phyloP scores from a whole-genome alignment of 2,888 invertebrate genomes.

The Ecliptopera silaceata region DNA sequence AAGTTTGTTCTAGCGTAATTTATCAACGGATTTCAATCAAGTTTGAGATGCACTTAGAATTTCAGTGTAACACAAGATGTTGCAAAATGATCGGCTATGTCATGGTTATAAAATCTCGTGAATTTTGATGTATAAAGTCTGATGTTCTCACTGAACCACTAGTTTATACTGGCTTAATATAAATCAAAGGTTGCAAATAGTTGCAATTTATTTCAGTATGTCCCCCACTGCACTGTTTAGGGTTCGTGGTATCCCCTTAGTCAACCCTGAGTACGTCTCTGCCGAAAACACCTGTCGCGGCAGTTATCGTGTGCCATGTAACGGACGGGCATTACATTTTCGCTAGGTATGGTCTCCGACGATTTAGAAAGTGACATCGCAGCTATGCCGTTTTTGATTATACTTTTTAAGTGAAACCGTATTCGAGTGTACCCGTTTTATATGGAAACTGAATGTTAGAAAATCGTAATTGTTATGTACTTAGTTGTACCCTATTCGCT shows the following conservation, averaged over 20 bases:
- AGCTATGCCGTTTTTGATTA: constrained; percentile 30
- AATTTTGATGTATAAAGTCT: too few species aligned
- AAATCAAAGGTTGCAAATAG: too few species aligned
- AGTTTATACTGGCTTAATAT: too few species aligned
- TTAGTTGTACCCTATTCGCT: neutral
- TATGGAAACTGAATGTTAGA: constrained; percentile 12
- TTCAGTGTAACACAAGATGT: too few species aligned
- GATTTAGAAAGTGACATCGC: constrained; percentile 37
- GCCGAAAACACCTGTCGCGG: constrained; percentile 12
- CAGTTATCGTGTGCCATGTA: constrained; percentile 20
- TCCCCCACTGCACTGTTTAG: too few species aligned
- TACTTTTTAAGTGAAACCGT: constrained; percentile 32
- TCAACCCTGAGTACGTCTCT: neutral
- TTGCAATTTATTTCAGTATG: too few species aligned
- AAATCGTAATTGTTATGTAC: neutral
- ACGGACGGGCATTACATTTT: constrained; percentile 25
- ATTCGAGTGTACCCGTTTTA: constrained; percentile 13
- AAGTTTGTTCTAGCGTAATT: too few species aligned
- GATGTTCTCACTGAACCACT: too few species aligned
- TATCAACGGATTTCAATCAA: too few species aligned
- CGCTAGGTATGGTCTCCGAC: constrained; percentile 23
- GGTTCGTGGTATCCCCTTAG: neutral
- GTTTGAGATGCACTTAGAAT: too few species aligned
- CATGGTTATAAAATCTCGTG: too few species aligned
- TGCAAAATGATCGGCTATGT: too few species aligned